Evolutionary conservation across 2,113 vertebrate genomes (phyloP).

Genomic region (Psittacus erithacus): DNA sequence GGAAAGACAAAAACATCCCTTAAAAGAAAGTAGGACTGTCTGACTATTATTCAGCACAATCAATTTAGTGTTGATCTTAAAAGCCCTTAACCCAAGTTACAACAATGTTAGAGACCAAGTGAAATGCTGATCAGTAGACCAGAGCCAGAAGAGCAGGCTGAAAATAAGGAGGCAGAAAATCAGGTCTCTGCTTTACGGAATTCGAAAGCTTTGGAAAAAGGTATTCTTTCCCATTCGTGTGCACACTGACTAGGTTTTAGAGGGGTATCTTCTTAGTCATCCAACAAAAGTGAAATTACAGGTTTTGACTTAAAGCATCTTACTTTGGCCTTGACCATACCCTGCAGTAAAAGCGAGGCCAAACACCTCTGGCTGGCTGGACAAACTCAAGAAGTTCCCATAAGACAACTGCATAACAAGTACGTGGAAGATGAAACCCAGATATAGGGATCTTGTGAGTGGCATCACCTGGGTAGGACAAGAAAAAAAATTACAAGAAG

Average conservation of each 20-base stretch:
- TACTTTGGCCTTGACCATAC: slow-evolving; percentile 46
- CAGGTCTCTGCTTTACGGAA: not conserved
- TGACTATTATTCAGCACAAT: not conserved
- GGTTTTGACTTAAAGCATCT: not conserved
- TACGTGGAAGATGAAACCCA: slow-evolving; percentile 65
- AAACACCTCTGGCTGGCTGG: slow-evolving; percentile 34
- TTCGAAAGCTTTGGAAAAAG: not conserved
- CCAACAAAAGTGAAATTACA: not conserved
- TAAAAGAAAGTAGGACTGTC: not conserved
- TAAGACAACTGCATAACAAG: slow-evolving; percentile 66
- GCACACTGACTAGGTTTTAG: not conserved
- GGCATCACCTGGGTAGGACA: slow-evolving; percentile 60
- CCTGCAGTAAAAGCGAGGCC: slow-evolving; percentile 77
- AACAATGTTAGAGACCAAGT: not conserved
- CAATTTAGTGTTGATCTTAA: not conserved
- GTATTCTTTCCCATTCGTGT: not conserved
- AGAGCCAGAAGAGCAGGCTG: not conserved
- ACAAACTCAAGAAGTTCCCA: slow-evolving; percentile 70
- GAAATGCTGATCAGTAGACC: not conserved
- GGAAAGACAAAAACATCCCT: not conserved
- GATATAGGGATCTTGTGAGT: slow-evolving; percentile 82
- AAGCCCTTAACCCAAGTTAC: not conserved
- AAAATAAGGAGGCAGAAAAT: not conserved
- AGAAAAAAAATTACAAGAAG: not conserved
- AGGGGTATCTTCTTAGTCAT: not conserved